Conservation (phyloP, 2,888 invertebrate genomes). For the Tipula unca region DNA sequence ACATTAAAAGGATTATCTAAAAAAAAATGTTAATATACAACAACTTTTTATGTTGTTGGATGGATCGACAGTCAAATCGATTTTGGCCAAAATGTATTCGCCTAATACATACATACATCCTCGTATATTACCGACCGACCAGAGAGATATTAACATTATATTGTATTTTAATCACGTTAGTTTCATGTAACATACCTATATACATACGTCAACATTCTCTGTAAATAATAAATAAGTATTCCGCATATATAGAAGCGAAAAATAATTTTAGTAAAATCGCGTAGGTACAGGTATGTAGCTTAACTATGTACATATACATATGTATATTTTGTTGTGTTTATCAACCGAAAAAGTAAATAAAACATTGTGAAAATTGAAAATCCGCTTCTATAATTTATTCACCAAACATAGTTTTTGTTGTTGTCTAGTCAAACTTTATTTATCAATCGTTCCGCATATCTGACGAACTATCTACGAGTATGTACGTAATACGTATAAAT, state of each 20-base stretch:
- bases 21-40: not conserved
- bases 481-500: not conserved
- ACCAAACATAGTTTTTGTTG: not conserved
- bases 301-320: too few relatives aligned
- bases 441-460: not conserved
- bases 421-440: not conserved
- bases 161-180: not conserved
- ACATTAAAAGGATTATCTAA: not conserved
- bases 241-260: not conserved
- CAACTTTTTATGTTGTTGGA: too few relatives aligned
- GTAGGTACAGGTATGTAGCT: not conserved
- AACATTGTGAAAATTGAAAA: not conserved
- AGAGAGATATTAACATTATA: not conserved
- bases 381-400: not conserved
- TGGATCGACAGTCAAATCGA: too few relatives aligned
- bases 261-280: not conserved
- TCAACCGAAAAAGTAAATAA: not conserved
- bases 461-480: not conserved
- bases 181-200: not conserved
- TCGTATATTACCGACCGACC: not conserved
- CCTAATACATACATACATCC: too few relatives aligned
- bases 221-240: not conserved
- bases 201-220: not conserved
- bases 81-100: too few relatives aligned
- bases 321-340: not conserved